Evolutionary conservation across 1,140 invertebrate species (phyloP).

Genomic region (Panagrolaimus sp.): DNA sequence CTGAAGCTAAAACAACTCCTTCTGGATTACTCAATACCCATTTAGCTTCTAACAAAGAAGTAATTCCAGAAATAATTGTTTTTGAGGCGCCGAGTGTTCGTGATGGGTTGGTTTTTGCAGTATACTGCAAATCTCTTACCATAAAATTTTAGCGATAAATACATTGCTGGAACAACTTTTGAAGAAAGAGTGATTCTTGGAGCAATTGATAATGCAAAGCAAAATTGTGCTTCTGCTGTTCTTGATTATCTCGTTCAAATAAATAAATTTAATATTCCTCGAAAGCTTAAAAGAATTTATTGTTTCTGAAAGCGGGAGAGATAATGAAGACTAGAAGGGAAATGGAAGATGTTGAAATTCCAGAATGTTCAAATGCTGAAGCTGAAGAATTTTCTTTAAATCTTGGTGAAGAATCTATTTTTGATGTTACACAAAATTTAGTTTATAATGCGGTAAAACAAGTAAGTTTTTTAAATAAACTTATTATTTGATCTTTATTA

Average conservation of each 20-base stretch:
- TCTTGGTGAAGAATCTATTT: not conserved
- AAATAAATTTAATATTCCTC: not conserved
- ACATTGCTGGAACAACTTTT: not conserved
- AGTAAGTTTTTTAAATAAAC: too few relatives aligned
- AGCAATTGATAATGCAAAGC: not conserved
- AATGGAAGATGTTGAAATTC: not conserved
- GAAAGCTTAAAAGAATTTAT: constrained; percentile 8
- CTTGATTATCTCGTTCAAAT: not conserved
- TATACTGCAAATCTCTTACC: not conserved
- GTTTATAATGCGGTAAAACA: not conserved
- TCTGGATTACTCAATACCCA: not conserved
- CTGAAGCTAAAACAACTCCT: not conserved
- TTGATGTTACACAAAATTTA: not conserved
- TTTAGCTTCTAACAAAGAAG: not conserved
- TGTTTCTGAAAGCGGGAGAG: too few relatives aligned
- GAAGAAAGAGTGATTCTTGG: not conserved
- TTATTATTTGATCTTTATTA: too few relatives aligned
- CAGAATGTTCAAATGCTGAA: not conserved
- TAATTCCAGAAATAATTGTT: not conserved
- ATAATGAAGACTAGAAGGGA: not conserved
- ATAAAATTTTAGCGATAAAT: not conserved
- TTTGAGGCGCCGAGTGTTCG: not conserved
- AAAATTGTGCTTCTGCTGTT: not conserved
- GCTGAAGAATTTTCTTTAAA: not conserved
- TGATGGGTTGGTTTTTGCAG: not conserved